Percentiles rank a stretch among this genome's conserved stretches.
Conservation (phyloP, 2,797 vertebrate species). For the Chromis chromis region DNA sequence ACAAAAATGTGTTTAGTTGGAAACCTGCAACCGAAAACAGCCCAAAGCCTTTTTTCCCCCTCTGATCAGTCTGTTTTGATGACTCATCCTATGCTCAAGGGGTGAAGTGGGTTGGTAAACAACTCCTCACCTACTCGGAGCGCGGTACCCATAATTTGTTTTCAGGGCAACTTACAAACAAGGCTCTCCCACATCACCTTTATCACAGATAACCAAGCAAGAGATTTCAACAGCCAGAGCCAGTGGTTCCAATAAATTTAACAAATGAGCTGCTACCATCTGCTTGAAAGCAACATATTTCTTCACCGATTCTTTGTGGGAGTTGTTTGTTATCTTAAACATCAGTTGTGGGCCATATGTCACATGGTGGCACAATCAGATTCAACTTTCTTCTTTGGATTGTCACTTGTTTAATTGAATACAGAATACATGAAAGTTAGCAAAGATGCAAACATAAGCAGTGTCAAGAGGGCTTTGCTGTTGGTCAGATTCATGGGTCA, state of each 20-base stretch:
- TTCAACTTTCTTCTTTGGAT: too few relatives aligned
- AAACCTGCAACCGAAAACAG: conserved; percentile 51
- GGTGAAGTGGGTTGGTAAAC: conserved; percentile 39
- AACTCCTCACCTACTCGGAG: conserved; percentile 32
- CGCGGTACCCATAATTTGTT: conserved; percentile 43
- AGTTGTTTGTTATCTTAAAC: not conserved
- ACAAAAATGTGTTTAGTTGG: conserved; percentile 53
- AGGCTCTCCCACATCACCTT: conserved; percentile 22
- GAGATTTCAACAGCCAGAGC: conserved; percentile 22
- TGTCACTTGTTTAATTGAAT: too few relatives aligned
- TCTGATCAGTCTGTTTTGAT: conserved; percentile 64
- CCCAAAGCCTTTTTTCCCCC: conserved; percentile 24
- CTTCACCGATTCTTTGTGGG: conserved; percentile 1
- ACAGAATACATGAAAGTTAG: not conserved
- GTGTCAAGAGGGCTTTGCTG: not conserved
- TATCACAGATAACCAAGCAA: conserved; percentile 27
- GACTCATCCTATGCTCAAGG: conserved; percentile 58
- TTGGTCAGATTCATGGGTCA: not conserved
- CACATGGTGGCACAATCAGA: not conserved
- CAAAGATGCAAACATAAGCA: not conserved
- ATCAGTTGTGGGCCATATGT: not conserved
- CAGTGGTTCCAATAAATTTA: conserved; percentile 26
- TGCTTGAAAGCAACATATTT: conserved; percentile 7
- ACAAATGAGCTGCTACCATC: conserved; percentile 20
- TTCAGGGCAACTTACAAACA: conserved; percentile 34